Conservation (phyloP, 1,140 invertebrate species). For the Hyposmocoma kahamanoa region DNA sequence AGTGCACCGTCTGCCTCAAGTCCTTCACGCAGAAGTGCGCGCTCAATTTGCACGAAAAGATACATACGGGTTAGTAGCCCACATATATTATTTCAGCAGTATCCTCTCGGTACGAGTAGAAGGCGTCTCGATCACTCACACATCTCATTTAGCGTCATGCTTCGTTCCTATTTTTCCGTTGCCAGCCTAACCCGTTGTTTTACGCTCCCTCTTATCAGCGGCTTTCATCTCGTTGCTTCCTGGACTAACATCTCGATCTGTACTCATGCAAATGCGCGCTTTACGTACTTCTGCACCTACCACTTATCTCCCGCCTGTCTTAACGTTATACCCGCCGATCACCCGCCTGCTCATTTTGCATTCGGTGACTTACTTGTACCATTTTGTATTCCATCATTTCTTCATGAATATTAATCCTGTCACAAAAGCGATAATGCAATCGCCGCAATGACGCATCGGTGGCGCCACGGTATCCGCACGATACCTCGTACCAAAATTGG, state of each 20-base stretch:
- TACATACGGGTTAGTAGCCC: constrained; percentile 77
- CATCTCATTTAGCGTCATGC: constrained; percentile 66
- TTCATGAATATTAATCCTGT: constrained; percentile 69
- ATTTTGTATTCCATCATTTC: constrained; percentile 50
- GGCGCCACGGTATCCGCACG: constrained; percentile 25
- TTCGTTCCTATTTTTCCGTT: constrained; percentile 66
- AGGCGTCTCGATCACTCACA: constrained; percentile 45
- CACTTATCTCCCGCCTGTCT: constrained; percentile 34
- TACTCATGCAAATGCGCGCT: constrained; percentile 52
- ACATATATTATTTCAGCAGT: constrained; percentile 61
- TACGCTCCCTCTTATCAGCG: constrained; percentile 38
- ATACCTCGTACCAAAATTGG: constrained; percentile 39
- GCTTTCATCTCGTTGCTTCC: constrained; percentile 68
- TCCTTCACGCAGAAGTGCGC: constrained; percentile 80
- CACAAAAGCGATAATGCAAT: constrained; percentile 73
- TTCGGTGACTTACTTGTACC: constrained; percentile 43
- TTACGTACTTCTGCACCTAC: constrained; percentile 60
- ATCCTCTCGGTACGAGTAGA: constrained; percentile 50
- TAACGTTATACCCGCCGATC: constrained; percentile 31
- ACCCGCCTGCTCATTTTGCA: constrained; percentile 37
- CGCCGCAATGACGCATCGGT: constrained; percentile 53
- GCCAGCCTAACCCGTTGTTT: constrained; percentile 65
- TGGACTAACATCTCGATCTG: constrained; percentile 63
- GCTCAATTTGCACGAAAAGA: constrained; percentile 79
- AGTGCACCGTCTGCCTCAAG: constrained; percentile 80